Evolutionary conservation across 2,888 invertebrate species (phyloP).

Genomic region (Agrypnus murinus): DNA sequence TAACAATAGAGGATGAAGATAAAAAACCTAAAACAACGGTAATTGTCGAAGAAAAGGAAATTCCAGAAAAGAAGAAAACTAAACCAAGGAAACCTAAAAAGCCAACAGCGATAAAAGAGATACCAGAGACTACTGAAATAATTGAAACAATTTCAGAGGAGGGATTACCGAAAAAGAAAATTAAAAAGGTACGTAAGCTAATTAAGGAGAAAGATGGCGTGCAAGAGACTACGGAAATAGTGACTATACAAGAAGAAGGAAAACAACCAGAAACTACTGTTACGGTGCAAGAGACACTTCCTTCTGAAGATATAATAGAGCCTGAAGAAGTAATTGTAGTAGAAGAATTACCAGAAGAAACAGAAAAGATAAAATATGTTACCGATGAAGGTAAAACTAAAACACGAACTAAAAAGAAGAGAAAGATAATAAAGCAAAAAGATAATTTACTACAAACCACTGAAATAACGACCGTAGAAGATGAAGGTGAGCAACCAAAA

Average conservation of each 20-base stretch:
- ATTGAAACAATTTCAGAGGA: conserved; percentile 50
- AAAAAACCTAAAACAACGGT: conserved; percentile 68
- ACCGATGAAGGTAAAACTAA: conserved; percentile 59
- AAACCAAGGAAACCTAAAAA: conserved; percentile 23
- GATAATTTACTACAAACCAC: conserved; percentile 69
- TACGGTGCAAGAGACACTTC: conserved; percentile 44
- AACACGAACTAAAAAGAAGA: conserved; percentile 66
- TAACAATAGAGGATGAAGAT: conserved; percentile 70
- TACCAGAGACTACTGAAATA: conserved; percentile 47
- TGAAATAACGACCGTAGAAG: conserved; percentile 70
- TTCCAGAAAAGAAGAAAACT: conserved; percentile 50
- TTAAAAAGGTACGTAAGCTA: conserved; percentile 65
- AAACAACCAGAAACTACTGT: conserved; percentile 55
- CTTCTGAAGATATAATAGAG: background rate
- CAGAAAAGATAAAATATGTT: conserved; percentile 61
- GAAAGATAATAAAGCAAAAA: conserved; percentile 69
- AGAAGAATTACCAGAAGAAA: conserved; percentile 58
- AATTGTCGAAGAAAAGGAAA: conserved; percentile 56
- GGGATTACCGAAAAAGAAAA: conserved; percentile 52
- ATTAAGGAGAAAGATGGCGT: conserved; percentile 65
- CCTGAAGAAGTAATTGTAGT: background rate
- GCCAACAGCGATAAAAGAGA: conserved; percentile 53
- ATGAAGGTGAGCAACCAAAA: conserved; percentile 70
- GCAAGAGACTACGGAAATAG: conserved; percentile 68
- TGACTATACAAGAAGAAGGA: conserved; percentile 65